A percentile compares a stretch with the other conserved stretches of the same genome.
phyloP scores from a whole-genome alignment of 2,888 invertebrate species.

The Tenthredo notha region DNA sequence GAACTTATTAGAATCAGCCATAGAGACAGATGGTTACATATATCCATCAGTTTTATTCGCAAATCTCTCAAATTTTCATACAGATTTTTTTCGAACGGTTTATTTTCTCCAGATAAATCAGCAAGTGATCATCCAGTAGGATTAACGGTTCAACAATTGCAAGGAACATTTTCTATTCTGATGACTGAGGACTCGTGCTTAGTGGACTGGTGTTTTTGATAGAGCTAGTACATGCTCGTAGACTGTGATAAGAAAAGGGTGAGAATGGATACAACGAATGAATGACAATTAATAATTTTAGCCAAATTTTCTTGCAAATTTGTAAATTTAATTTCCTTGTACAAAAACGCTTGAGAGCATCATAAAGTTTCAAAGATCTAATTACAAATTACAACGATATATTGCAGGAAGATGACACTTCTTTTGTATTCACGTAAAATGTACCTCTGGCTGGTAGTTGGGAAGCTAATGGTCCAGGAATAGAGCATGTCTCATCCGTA shows the following conservation, averaged over 20 bases:
- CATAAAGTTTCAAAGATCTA: background rate
- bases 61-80: background rate
- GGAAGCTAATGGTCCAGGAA: conserved; percentile 18
- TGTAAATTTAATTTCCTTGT: background rate
- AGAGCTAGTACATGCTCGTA: background rate
- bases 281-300: background rate
- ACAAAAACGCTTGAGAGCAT: background rate
- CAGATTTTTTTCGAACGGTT: background rate
- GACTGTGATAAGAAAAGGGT: background rate
- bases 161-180: conserved; percentile 38
- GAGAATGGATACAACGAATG: background rate
- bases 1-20: no score
- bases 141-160: conserved; percentile 3
- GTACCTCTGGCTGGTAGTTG: conserved; percentile 37
- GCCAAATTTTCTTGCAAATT: background rate
- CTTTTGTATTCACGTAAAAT: background rate
- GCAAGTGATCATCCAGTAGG: background rate
- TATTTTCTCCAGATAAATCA: background rate
- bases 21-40: background rate
- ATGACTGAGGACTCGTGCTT: background rate
- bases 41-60: background rate
- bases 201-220: conserved; percentile 11
- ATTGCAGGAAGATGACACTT: background rate
- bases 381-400: background rate
- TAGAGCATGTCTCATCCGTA: background rate